Evolutionary conservation across 2,797 vertebrate species (phyloP).

Genomic region (Perodicticus potto): DNA sequence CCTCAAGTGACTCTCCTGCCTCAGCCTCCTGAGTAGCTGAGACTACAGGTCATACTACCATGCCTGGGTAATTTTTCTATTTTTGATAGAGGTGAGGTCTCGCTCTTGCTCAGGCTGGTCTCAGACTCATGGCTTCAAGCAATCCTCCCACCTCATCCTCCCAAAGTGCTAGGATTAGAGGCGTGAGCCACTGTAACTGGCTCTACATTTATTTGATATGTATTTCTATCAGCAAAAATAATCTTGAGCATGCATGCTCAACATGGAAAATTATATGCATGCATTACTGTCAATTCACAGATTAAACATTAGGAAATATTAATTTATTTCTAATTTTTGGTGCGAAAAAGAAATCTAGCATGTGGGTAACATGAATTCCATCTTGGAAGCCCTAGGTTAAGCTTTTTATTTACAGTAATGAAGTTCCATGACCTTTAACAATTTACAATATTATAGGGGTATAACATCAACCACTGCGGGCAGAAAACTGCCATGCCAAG

Average conservation of each 20-base stretch:
- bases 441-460: neutral
- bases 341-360: neutral
- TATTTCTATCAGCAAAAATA: neutral
- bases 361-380: neutral
- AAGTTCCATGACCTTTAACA: neutral
- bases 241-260: neutral
- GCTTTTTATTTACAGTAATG: neutral
- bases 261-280: neutral
- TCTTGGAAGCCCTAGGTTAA: neutral
- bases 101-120: neutral
- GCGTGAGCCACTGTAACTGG: neutral
- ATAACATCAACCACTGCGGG: neutral
- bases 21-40: neutral
- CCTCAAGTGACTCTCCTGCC: neutral
- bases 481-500: neutral
- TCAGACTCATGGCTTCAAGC: neutral
- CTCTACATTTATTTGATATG: neutral
- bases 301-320: neutral
- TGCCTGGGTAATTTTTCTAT: neutral
- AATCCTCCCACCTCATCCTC: neutral
- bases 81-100: neutral
- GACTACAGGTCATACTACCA: neutral
- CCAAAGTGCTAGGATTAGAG: neutral
- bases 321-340: constrained; percentile 4
- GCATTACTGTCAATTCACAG: neutral